These are phyloP conservation scores for Pyrrhia umbra DNA, from an alignment of 2,888 invertebrate species.

Conservation along the genomic window DNA sequence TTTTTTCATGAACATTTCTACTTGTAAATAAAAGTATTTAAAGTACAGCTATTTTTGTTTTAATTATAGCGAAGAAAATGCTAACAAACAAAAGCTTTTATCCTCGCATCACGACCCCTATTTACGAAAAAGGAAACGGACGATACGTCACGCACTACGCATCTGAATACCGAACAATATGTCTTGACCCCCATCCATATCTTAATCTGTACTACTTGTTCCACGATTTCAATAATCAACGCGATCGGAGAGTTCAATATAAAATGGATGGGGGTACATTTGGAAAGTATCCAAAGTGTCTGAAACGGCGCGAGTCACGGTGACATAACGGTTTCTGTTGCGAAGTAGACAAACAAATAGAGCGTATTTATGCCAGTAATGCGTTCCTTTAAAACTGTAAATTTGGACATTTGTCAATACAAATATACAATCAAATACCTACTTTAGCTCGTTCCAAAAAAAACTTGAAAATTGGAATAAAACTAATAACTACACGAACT, in stretches of 20 bases:
- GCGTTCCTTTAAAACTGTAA: constrained; percentile 27
- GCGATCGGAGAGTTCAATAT: constrained; percentile 63
- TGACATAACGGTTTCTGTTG: constrained; percentile 78
- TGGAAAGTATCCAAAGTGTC: constrained; percentile 84
- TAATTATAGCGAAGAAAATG: constrained; percentile 47
- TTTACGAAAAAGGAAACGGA: constrained; percentile 74
- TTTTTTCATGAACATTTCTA: background rate
- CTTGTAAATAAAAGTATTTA: constrained; percentile 13
- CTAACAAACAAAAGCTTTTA: constrained; percentile 59
- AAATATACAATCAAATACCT: too few relatives aligned
- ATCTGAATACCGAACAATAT: constrained; percentile 61
- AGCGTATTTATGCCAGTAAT: constrained; percentile 44
- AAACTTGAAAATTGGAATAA: too few relatives aligned
- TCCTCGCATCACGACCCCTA: constrained; percentile 68
- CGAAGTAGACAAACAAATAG: constrained; percentile 56
- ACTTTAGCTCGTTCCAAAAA: background rate
- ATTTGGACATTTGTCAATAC: constrained; percentile 14
- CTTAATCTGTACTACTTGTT: constrained; percentile 50
- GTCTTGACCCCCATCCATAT: constrained; percentile 62
- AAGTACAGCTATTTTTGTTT: constrained; percentile 27
- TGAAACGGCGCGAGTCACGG: constrained; percentile 75
- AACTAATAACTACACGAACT: too few relatives aligned
- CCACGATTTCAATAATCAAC: constrained; percentile 55
- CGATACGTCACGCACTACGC: constrained; percentile 74
- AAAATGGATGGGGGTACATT: constrained; percentile 69